Evolutionary conservation across 2,888 invertebrate species (phyloP).

Genomic region (Elaeidobius kamerunicus): DNA sequence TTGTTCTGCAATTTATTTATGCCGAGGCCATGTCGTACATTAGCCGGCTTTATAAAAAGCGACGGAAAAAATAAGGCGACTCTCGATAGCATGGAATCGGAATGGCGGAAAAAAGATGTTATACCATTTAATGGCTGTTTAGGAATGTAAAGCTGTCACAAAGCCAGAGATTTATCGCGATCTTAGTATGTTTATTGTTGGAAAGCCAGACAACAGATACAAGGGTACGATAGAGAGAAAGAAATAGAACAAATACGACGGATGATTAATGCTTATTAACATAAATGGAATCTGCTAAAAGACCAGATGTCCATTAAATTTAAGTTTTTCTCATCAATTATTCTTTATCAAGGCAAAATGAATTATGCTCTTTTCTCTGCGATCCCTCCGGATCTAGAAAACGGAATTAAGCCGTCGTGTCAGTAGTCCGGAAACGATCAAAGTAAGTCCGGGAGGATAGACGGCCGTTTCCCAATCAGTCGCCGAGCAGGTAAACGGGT

Average conservation of each 20-base stretch:
- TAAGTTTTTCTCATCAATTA: too few relatives aligned
- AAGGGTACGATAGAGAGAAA: background rate
- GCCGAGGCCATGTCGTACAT: constrained; percentile 2
- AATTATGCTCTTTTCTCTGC: background rate
- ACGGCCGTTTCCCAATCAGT: constrained; percentile 46
- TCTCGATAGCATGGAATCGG: constrained; percentile 9
- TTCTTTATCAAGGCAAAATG: too few relatives aligned
- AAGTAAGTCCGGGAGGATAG: constrained; percentile 20
- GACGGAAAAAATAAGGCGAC: constrained; percentile 3
- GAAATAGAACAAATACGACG: too few relatives aligned
- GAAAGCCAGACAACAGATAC: constrained; percentile 1
- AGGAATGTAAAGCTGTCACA: constrained; percentile 19
- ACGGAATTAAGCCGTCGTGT: constrained; percentile 10
- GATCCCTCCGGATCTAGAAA: background rate
- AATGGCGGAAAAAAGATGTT: constrained; percentile 18
- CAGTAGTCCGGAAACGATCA: constrained; percentile 18
- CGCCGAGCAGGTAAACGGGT: constrained; percentile 51
- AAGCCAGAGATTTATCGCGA: constrained; percentile 11
- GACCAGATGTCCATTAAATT: too few relatives aligned
- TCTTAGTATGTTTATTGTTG: constrained; percentile 3
- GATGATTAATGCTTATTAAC: too few relatives aligned
- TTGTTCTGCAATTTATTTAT: constrained; percentile 11
- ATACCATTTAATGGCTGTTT: constrained; percentile 19
- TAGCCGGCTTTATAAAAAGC: background rate
- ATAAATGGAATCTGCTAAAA: too few relatives aligned